A percentile compares a stretch with the other conserved stretches of the same genome.
Conservation (phyloP, 2,797 vertebrate species). For the Hemitrygon akajei region DNA sequence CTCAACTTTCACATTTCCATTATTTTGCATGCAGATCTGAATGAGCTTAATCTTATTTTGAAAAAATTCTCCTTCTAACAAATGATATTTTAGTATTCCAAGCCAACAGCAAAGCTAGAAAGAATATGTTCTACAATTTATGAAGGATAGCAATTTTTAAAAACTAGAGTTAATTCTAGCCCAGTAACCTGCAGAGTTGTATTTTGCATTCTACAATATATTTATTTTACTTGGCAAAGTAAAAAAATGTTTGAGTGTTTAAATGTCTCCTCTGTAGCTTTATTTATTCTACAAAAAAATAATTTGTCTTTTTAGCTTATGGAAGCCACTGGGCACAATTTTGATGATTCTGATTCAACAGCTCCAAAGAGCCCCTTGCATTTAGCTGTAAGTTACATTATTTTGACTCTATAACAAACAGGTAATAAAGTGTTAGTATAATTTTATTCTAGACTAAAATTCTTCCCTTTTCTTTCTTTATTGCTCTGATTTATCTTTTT, state of each 20-base stretch:
- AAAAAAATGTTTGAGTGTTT: background rate
- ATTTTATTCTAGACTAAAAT: background rate
- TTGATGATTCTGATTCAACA: slow-evolving; percentile 66
- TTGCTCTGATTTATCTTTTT: slow-evolving; percentile 11
- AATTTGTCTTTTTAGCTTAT: slow-evolving; percentile 65
- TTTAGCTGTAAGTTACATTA: slow-evolving; percentile 74
- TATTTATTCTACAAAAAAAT: background rate
- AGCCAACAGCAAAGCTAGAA: background rate
- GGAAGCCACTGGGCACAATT: slow-evolving; percentile 69
- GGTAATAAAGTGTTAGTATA: background rate
- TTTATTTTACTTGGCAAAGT: background rate
- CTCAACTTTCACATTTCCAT: slow-evolving; percentile 9
- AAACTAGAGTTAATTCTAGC: background rate
- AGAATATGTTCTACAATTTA: background rate
- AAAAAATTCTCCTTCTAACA: background rate
- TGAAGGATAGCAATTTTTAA: background rate
- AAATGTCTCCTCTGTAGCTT: background rate
- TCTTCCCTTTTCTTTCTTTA: background rate
- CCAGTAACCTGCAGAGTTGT: background rate
- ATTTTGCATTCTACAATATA: background rate
- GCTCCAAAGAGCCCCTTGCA: slow-evolving; percentile 82
- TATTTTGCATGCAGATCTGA: background rate
- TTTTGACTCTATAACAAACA: slow-evolving; percentile 1
- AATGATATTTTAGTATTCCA: background rate
- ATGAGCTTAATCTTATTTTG: background rate